phyloP scores from a whole-genome alignment of 2,888 invertebrate genomes.

The Bombylius major region DNA sequence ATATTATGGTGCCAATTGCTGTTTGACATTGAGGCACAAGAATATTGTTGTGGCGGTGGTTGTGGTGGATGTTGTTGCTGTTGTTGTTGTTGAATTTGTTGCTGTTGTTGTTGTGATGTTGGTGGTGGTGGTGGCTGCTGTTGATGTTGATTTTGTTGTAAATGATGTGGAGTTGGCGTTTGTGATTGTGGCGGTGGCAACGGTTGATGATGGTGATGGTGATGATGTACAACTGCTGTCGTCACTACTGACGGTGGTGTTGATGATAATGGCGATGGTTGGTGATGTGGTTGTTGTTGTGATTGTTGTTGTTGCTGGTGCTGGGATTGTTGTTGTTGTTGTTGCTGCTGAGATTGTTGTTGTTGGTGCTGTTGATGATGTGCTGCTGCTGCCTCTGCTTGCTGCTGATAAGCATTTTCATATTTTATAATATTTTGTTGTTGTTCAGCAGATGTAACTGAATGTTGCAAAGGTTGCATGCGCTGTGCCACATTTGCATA shows the following conservation, averaged over 20 bases:
- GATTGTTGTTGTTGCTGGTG: constrained; percentile 2
- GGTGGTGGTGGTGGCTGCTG: constrained; percentile 11
- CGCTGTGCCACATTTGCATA: background rate
- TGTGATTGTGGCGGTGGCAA: constrained; percentile 18
- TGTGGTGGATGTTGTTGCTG: constrained; percentile 15
- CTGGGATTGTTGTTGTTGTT: constrained; percentile 7
- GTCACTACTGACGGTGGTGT: constrained; percentile 4
- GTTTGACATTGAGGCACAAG: constrained; percentile 20
- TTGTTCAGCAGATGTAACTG: background rate
- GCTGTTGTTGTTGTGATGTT: constrained; percentile 15
- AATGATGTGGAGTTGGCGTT: background rate
- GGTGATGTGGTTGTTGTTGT: constrained; percentile 19
- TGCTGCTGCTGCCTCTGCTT: constrained; percentile 26
- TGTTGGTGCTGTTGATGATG: constrained; percentile 26
- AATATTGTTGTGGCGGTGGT: constrained; percentile 16
- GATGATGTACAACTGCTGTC: background rate
- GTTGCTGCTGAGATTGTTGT: constrained; percentile 20
- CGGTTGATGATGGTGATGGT: constrained; percentile 19
- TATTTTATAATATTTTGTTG: background rate
- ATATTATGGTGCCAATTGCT: constrained; percentile 22
- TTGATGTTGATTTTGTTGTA: background rate
- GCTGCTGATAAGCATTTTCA: constrained; percentile 9
- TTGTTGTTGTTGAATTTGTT: background rate
- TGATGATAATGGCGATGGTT: constrained; percentile 17
- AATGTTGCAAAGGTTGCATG: background rate